Percentiles rank a stretch among this genome's conserved stretches.
phyloP scores from a whole-genome alignment of 2,888 invertebrate species.

The Dasypolia templi region DNA sequence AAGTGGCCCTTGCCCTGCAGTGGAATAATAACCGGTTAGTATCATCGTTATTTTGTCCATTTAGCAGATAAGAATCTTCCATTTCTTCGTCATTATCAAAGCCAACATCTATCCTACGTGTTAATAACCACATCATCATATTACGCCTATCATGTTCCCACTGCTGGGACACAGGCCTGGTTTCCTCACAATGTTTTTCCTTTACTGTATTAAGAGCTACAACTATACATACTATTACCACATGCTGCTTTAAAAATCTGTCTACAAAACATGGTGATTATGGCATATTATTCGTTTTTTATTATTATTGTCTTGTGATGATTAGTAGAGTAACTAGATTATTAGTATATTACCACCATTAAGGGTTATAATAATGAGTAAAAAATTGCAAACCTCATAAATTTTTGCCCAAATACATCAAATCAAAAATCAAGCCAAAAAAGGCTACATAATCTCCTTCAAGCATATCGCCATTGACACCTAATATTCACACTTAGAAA shows the following conservation, averaged over 20 bases:
- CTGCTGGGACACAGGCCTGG: too few relatives aligned
- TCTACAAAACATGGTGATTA: background rate
- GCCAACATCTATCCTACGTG: background rate
- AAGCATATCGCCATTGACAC: constrained; percentile 15
- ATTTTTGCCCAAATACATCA: background rate
- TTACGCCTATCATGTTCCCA: too few relatives aligned
- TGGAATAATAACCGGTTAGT: background rate
- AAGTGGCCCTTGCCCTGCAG: background rate
- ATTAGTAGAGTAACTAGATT: too few relatives aligned
- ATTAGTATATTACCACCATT: background rate
- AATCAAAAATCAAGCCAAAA: background rate
- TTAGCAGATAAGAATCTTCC: background rate
- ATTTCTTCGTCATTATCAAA: background rate
- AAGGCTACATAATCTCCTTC: constrained; percentile 2
- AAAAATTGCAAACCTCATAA: background rate
- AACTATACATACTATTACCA: too few relatives aligned
- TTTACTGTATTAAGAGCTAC: too few relatives aligned
- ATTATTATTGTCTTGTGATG: too few relatives aligned
- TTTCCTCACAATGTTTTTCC: too few relatives aligned
- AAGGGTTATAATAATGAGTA: background rate
- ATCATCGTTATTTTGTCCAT: background rate
- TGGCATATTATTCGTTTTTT: background rate
- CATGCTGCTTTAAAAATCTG: background rate
- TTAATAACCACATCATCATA: too few relatives aligned
- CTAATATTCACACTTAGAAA: constrained; percentile 36